These are phyloP conservation scores for Microctenopoma steveboyesi DNA, from an alignment of 2,797 vertebrate species.

Conservation along the genomic window DNA sequence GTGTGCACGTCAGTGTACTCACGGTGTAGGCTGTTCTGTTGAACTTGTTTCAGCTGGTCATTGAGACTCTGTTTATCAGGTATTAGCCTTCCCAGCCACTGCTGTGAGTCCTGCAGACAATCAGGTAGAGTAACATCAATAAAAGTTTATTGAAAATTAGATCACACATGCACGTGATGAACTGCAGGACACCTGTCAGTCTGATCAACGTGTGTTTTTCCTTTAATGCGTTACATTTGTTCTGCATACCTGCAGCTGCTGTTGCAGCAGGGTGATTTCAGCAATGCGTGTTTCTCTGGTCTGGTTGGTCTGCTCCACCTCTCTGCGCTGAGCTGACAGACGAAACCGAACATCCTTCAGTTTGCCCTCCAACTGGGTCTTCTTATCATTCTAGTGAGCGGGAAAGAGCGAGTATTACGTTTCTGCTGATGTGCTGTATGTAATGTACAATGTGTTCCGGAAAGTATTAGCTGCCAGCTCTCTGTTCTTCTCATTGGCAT, in stretches of 20 bases:
- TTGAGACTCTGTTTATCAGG: slow-evolving; percentile 96
- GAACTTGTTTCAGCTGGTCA: slow-evolving; percentile 96
- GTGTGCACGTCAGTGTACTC: slow-evolving; percentile 70
- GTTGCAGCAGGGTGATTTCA: slow-evolving; percentile 95
- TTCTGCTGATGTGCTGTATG: not conserved
- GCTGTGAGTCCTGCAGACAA: slow-evolving; percentile 91
- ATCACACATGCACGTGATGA: not conserved
- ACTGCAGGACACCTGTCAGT: not conserved
- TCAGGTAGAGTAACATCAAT: not conserved
- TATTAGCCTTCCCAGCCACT: slow-evolving; percentile 94
- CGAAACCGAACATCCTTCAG: slow-evolving; percentile 95
- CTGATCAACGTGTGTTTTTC: not conserved
- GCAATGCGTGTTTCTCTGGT: slow-evolving; percentile 93
- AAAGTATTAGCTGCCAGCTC: not conserved
- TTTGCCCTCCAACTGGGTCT: slow-evolving; percentile 94
- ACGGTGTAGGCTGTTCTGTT: slow-evolving; percentile 96
- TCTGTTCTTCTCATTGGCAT: not conserved
- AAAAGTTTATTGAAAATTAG: not conserved
- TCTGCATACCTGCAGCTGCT: slow-evolving; percentile 90
- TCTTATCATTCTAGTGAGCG: slow-evolving; percentile 91
- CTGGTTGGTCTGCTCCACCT: slow-evolving; percentile 96
- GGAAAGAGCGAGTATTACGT: not conserved
- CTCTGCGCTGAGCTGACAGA: slow-evolving; percentile 90
- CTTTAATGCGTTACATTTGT: not conserved
- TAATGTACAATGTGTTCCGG: not conserved